Evolutionary conservation across 1,140 invertebrate genomes (phyloP).

Genomic region (Drosophila pectinifera): DNA sequence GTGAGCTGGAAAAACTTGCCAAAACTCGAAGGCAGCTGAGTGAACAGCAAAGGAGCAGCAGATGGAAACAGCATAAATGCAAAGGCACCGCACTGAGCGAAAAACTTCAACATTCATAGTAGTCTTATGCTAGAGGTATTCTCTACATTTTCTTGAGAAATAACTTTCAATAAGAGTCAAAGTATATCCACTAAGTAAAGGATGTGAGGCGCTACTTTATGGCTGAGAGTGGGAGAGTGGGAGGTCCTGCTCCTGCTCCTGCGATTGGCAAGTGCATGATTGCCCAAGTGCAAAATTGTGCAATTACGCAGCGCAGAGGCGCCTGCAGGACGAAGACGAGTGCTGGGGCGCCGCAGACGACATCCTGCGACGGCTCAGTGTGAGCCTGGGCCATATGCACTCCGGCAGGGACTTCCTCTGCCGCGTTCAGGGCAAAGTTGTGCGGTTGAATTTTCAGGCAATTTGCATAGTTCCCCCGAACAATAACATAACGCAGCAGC

Average conservation of each 20-base stretch:
- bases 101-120: too few relatives aligned
- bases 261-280: constrained; percentile 73
- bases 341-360: constrained; percentile 11
- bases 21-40: constrained; percentile 43
- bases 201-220: too few relatives aligned
- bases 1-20: constrained; percentile 58
- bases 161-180: not conserved
- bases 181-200: too few relatives aligned
- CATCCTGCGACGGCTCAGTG: constrained; percentile 15
- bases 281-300: constrained; percentile 78
- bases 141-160: not conserved
- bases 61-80: constrained; percentile 1
- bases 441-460: constrained; percentile 41
- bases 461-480: constrained; percentile 45
- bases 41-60: constrained; percentile 14
- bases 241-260: constrained; percentile 18
- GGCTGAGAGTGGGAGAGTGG: too few relatives aligned
- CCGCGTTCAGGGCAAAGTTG: constrained; percentile 41
- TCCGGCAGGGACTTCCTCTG: constrained; percentile 23
- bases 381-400: constrained; percentile 36
- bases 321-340: constrained; percentile 11
- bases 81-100: not conserved
- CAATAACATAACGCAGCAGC: constrained; percentile 45
- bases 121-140: too few relatives aligned
- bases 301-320: constrained; percentile 65